Percentiles rank a stretch among this genome's conserved stretches.
Evolutionary conservation across 2,888 invertebrate species (phyloP).

Genomic region (Dasysyrphus albostriatus): DNA sequence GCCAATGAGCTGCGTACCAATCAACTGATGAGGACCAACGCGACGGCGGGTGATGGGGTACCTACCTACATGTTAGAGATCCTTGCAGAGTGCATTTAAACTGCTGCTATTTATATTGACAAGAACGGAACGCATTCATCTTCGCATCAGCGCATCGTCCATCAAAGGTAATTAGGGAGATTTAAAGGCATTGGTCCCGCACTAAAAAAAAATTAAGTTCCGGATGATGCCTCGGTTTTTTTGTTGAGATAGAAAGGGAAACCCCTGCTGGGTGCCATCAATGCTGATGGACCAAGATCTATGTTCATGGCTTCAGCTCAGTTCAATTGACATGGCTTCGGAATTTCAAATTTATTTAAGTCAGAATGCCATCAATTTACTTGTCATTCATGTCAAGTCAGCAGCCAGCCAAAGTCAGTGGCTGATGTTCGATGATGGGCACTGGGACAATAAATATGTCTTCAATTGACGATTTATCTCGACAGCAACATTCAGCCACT

Average conservation of each 20-base stretch:
- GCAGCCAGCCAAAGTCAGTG: constrained; percentile 21
- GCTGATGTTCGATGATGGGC: constrained; percentile 69
- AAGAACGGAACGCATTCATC: constrained; percentile 68
- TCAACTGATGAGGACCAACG: neutral
- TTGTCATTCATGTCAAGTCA: constrained; percentile 72
- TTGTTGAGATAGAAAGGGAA: neutral
- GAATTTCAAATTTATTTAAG: constrained; percentile 69
- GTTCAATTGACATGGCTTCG: constrained; percentile 43
- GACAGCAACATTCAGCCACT: constrained; percentile 26
- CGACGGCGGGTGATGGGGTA: neutral
- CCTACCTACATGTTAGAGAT: constrained; percentile 15
- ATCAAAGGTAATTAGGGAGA: constrained; percentile 71
- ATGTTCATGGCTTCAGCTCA: neutral
- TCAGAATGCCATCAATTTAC: constrained; percentile 71
- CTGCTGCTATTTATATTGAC: constrained; percentile 34
- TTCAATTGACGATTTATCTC: constrained; percentile 59
- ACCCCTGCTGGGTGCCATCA: constrained; percentile 11
- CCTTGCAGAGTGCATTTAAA: constrained; percentile 44
- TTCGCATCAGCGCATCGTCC: constrained; percentile 67
- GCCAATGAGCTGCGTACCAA: constrained; percentile 23
- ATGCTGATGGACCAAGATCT: constrained; percentile 44
- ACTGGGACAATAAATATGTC: constrained; percentile 68
- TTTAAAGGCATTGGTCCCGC: constrained; percentile 56
- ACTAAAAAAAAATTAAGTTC: constrained; percentile 39
- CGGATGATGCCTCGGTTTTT: constrained; percentile 2